Percentiles rank a stretch among this genome's conserved stretches.
Evolutionary conservation across 2,888 invertebrate species (phyloP).

Genomic region (Philereme vetulata): DNA sequence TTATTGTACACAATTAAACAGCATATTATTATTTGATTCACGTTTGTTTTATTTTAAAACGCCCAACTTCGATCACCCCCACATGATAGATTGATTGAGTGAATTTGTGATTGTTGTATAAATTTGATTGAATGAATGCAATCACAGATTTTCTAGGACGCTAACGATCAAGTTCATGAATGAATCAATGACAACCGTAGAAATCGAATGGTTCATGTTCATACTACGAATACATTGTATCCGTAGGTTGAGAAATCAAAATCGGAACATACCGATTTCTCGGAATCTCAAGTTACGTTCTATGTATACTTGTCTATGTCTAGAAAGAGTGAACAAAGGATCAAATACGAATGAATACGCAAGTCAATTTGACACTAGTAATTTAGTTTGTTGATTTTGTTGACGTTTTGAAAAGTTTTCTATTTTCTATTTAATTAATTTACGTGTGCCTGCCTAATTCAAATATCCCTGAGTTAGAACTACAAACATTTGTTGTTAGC

Average conservation of each 20-base stretch:
- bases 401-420: not conserved
- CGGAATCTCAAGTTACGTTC: not conserved
- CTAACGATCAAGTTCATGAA: constrained; percentile 1
- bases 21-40: constrained; percentile 44
- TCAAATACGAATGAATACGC: not conserved
- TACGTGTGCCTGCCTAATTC: not conserved
- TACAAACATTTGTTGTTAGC: not conserved
- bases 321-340: not conserved
- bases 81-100: constrained; percentile 46
- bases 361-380: not conserved
- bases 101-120: not conserved
- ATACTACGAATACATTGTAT: not conserved
- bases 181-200: not conserved
- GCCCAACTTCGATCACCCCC: constrained; percentile 54
- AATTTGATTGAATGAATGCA: constrained; percentile 34
- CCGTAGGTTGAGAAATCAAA: no score
- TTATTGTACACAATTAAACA: constrained; percentile 30
- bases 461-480: no score
- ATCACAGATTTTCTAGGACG: no score
- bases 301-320: not conserved
- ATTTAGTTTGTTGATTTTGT: not conserved
- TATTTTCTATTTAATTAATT: not conserved
- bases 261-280: not conserved
- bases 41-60: constrained; percentile 45
- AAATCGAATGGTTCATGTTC: not conserved